Base-by-base conservation (phyloP, 2,888 invertebrate genomes). In the Drosophila emarginata region DNA sequence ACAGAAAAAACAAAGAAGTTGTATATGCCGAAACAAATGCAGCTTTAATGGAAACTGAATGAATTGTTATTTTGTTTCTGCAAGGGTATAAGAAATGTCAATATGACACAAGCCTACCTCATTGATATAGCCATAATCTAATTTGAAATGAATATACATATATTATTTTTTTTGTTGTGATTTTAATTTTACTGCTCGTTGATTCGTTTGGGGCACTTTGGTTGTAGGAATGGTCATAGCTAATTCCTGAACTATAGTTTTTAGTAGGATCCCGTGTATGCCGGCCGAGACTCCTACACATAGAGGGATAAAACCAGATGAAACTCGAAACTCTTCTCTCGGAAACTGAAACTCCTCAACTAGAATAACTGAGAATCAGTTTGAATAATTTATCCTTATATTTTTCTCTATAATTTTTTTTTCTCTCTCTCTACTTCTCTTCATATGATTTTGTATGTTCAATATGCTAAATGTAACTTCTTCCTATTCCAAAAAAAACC, bases 201-300 rank as follows among this genome's bases (percentile, higher is more conserved):
- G 72, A 83, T 81, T 88, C 90, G 91, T 90, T 85, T 91, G 90
- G 91, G 90, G 90, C 85, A 86, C 74, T 85, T 84, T 87, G 85
- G 91, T 90, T 87, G 87, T 88, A 90, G 90, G 87, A 91, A 89
- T 92, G 92, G 89, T 84, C 91, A 91, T 92, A 90, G 89, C 91
- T 91, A 91, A 65, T 90, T 89, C 88, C 91, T 91, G 81, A 91
- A 91, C 91, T 90, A 90, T 89, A 74, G 87, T 89, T 90, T 90
- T 88, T 80, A 90, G 80, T 86, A 79, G 70, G 59, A 64, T 67
- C 74, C 76, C 69, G 70, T 74, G 77, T 52, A 32, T 50, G n/a
- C 53, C 53, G 18, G 21, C 63, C 57, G 66, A 28, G 37, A 64
- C 65, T 39, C 50, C 39, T 54, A 59, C 54, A 52, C 67, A 36